A percentile compares a stretch with the other conserved stretches of the same genome.
phyloP scores from a whole-genome alignment of 2,888 invertebrate genomes.

The Carpatolechia fugitivella region DNA sequence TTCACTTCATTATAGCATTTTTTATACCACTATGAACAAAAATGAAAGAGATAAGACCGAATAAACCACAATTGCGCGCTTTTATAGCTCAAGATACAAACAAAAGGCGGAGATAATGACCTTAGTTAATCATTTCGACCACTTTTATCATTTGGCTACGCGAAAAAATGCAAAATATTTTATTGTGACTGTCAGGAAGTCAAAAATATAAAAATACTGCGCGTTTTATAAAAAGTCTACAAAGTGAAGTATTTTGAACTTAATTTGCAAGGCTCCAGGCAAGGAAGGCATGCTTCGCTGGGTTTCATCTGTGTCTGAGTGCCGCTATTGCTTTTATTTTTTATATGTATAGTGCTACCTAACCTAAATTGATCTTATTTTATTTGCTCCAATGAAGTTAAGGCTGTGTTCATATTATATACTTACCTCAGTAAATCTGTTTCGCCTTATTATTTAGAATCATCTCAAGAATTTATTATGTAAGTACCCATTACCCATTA shows the following conservation, averaged over 20 bases:
- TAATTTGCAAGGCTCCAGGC: too few relatives aligned
- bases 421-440: too few relatives aligned
- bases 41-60: constrained; percentile 38
- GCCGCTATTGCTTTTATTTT: too few relatives aligned
- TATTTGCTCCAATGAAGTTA: too few relatives aligned
- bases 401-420: too few relatives aligned
- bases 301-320: too few relatives aligned
- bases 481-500: too few relatives aligned
- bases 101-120: constrained; percentile 16
- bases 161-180: constrained; percentile 2
- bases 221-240: background rate
- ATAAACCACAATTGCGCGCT: constrained; percentile 12
- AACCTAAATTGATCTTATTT: too few relatives aligned
- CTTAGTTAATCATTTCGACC: constrained; percentile 12
- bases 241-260: background rate
- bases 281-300: too few relatives aligned
- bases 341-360: too few relatives aligned
- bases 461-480: too few relatives aligned
- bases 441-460: too few relatives aligned
- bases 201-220: constrained; percentile 2
- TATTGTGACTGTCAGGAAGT: constrained; percentile 1
- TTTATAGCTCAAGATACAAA: constrained; percentile 14
- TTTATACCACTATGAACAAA: constrained; percentile 42
- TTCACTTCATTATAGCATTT: constrained; percentile 66
- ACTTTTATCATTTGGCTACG: constrained; percentile 8